A percentile compares a stretch with the other conserved stretches of the same genome.
Conservation (phyloP, 64 coral and sea anemone species). For the Stichodactyla mertensii region DNA sequence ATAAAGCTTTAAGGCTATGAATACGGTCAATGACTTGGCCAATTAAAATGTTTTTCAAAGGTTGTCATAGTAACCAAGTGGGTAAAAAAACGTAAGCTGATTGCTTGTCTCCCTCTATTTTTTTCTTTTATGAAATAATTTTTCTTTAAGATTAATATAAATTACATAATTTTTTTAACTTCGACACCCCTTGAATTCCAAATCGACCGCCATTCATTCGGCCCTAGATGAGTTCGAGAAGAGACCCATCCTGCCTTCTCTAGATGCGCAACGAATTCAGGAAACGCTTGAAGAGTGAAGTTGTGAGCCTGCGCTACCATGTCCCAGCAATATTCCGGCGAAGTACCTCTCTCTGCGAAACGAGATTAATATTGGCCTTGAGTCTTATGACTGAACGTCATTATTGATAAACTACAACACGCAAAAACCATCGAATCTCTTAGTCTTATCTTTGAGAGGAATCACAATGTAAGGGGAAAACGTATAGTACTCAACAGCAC, state of each 20-base stretch:
- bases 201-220: conserved; percentile 90
- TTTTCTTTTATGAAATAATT: background rate
- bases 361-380: background rate
- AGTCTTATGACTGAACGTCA: background rate
- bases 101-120: background rate
- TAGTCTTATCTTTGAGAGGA: too few species aligned
- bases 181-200: conserved; percentile 76
- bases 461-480: too few species aligned
- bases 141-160: background rate
- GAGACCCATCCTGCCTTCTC: conserved; percentile 82
- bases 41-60: too few species aligned
- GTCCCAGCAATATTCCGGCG: conserved; percentile 54
- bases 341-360: conserved; percentile 41
- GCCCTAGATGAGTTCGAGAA: conserved; percentile 84
- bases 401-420: background rate
- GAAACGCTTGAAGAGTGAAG: conserved; percentile 82
- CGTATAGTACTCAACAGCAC: too few species aligned
- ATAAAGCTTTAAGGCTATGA: too few species aligned
- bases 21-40: too few species aligned
- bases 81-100: background rate
- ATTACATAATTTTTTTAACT: conserved; percentile 66
- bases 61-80: too few species aligned
- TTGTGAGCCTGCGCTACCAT: conserved; percentile 88
- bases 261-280: conserved; percentile 58
- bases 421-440: too few species aligned